These are phyloP conservation scores for Erythrolamprus reginae DNA, from an alignment of 2,113 vertebrate genomes.

Conservation along the genomic window DNA sequence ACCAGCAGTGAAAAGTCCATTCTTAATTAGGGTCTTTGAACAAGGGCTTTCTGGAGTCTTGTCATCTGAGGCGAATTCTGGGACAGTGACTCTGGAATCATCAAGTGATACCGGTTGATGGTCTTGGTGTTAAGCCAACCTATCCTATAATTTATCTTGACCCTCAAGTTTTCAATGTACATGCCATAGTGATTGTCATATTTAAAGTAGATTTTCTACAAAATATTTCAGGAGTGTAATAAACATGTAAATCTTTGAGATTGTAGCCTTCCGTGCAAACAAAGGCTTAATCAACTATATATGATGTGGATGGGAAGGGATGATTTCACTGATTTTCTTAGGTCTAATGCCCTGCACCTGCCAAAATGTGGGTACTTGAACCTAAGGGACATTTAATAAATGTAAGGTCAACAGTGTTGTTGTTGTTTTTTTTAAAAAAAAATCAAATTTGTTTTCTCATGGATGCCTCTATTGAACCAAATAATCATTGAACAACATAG, in stretches of 20 bases:
- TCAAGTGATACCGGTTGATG: not conserved
- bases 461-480: not conserved
- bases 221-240: not conserved
- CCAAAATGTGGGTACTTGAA: not conserved
- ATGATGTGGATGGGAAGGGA: not conserved
- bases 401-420: too few relatives aligned
- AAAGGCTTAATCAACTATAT: not conserved
- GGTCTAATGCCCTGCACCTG: not conserved
- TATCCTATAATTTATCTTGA: not conserved
- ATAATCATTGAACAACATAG: not conserved
- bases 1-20: not conserved
- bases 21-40: not conserved
- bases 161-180: not conserved
- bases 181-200: not conserved
- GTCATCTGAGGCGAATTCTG: not conserved
- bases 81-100: not conserved
- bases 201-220: not conserved
- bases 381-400: not conserved
- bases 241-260: not conserved
- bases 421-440: not conserved
- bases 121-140: not conserved
- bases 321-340: not conserved
- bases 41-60: not conserved
- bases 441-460: not conserved
- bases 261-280: too few relatives aligned